These are phyloP conservation scores for Sinocyclocheilus anshuiensis DNA, from an alignment of 2,113 vertebrate genomes.

Conservation along the genomic window DNA sequence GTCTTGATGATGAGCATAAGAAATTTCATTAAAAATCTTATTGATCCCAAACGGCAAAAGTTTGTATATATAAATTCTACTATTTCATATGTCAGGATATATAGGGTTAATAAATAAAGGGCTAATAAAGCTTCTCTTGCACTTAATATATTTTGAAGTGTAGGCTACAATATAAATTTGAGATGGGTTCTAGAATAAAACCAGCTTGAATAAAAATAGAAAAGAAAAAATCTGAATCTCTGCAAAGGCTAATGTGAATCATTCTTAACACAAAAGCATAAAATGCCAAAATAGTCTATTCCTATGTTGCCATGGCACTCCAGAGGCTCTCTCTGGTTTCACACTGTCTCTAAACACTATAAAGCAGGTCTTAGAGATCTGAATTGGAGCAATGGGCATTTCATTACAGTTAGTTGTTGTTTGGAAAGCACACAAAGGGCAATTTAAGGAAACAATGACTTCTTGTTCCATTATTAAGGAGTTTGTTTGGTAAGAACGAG, in stretches of 20 bases:
- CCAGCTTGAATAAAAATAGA: not conserved
- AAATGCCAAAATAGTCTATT: not conserved
- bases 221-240: not conserved
- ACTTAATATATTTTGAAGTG: not conserved
- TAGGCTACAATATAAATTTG: not conserved
- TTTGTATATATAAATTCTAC: too few species aligned
- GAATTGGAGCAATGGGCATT: conserved; percentile 29
- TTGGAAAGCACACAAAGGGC: conserved; percentile 8
- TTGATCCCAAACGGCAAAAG: too few species aligned
- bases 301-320: not conserved
- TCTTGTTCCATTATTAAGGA: conserved; percentile 19
- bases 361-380: not conserved
- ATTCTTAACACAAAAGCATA: not conserved
- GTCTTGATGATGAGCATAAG: too few species aligned
- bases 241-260: not conserved
- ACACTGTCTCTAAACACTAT: not conserved
- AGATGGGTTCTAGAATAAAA: not conserved
- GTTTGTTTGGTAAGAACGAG: conserved; percentile 15
- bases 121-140: not conserved
- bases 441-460: conserved; percentile 14
- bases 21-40: too few species aligned
- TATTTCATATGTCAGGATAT: too few species aligned
- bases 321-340: not conserved
- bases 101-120: too few species aligned
- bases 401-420: conserved; percentile 31